Conservation (phyloP, 2,113 vertebrate species). For the Trinectes maculatus region DNA sequence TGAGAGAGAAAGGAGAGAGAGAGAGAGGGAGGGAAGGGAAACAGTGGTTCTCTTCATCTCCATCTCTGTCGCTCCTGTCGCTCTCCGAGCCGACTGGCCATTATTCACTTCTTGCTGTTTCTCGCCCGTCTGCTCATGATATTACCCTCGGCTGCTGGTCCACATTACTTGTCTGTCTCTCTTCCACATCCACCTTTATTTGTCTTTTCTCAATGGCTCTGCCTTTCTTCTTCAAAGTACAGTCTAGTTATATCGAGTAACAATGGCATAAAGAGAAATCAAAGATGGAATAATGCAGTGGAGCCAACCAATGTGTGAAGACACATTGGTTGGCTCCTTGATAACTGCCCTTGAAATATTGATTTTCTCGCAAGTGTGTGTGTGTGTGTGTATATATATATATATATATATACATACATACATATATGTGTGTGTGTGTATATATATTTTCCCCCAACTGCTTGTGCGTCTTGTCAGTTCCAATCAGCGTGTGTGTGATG, state of each 20-base stretch:
- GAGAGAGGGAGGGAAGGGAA: conserved; percentile 6
- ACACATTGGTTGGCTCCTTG: too few relatives aligned
- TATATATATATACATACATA: too few relatives aligned
- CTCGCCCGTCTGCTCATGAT: conserved; percentile 23
- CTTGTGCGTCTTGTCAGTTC: conserved; percentile 65
- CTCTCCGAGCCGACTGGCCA: conserved; percentile 47
- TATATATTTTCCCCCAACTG: too few relatives aligned
- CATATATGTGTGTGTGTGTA: not conserved
- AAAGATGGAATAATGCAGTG: conserved; percentile 15
- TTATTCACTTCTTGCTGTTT: conserved; percentile 54
- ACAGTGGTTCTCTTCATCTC: conserved; percentile 31
- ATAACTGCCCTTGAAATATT: conserved; percentile 68
- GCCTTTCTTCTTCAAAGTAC: not conserved
- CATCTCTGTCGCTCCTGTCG: conserved; percentile 27
- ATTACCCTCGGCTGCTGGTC: conserved; percentile 47
- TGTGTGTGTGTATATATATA: not conserved
- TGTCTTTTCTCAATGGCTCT: conserved; percentile 17
- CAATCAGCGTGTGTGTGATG: conserved; percentile 66
- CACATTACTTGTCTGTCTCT: conserved; percentile 34
- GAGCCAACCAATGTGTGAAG: too few relatives aligned
- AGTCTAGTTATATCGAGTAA: not conserved
- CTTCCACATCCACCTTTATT: conserved; percentile 29
- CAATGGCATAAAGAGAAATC: conserved; percentile 4
- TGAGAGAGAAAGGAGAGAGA: conserved; percentile 6
- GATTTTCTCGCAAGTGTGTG: conserved; percentile 38